phyloP scores from a whole-genome alignment of 2,113 vertebrate genomes.

The Oreochromis niloticus region DNA sequence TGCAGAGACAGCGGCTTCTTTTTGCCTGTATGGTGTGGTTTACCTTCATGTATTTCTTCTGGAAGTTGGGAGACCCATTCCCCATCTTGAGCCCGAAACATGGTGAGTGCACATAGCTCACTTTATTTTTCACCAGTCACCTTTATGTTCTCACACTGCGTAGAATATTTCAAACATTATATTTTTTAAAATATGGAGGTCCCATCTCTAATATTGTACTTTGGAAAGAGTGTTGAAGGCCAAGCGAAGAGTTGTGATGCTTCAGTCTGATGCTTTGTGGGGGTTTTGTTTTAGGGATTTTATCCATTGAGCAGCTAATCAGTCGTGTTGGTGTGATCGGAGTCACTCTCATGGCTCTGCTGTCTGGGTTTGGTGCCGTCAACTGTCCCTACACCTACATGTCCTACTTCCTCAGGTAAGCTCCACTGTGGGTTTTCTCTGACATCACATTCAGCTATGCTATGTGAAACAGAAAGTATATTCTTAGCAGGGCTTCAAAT shows the following conservation, averaged over 20 bases:
- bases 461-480: background rate
- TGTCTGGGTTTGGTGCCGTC: conserved; percentile 97
- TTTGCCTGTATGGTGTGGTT: conserved; percentile 94
- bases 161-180: background rate
- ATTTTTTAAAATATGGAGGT: background rate
- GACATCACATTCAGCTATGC: background rate
- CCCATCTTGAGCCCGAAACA: conserved; percentile 98
- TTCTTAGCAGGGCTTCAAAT: background rate
- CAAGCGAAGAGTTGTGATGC: background rate
- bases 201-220: background rate
- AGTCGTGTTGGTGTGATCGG: conserved; percentile 97
- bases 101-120: conserved; percentile 70
- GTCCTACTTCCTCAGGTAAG: conserved; percentile 97
- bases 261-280: background rate
- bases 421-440: background rate
- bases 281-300: conserved; percentile 76
- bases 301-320: conserved; percentile 98
- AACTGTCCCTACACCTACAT: conserved; percentile 99
- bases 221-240: background rate
- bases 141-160: background rate
- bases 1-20: conserved; percentile 88
- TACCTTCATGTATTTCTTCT: conserved; percentile 99
- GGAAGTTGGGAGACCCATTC: conserved; percentile 97
- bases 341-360: conserved; percentile 95
- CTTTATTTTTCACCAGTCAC: background rate